Conservation (phyloP, 2,113 vertebrate species). For the Nesospiza acunhae region DNA sequence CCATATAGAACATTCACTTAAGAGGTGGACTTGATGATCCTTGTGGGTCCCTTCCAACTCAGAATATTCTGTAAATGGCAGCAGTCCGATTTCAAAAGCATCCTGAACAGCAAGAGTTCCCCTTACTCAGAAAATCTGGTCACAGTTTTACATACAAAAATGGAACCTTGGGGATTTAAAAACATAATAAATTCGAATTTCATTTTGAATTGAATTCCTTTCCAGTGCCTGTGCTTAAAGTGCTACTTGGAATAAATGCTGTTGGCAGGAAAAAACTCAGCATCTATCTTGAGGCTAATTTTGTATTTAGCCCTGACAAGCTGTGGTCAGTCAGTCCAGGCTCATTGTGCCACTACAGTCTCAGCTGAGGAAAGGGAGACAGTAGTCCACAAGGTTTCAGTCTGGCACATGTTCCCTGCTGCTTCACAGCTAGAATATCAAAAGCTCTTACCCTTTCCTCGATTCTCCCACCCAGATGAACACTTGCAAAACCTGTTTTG, state of each 20-base stretch:
- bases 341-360: not conserved
- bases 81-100: not conserved
- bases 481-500: fast-evolving
- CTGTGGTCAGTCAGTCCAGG: not conserved
- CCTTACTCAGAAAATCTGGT: not conserved
- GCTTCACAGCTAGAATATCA: not conserved
- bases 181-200: not conserved
- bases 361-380: not conserved
- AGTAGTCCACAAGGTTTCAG: not conserved
- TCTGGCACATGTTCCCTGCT: not conserved
- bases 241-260: not conserved
- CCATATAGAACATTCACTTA: not conserved
- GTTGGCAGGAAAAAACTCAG: not conserved
- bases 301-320: not conserved
- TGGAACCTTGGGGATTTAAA: not conserved
- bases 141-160: not conserved
- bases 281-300: not conserved
- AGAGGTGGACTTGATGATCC: not conserved
- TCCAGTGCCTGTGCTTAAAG: not conserved
- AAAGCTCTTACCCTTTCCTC: not conserved
- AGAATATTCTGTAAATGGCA: not conserved
- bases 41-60: not conserved
- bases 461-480: not conserved
- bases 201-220: not conserved
- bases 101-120: not conserved